Evolutionary conservation across 1,140 invertebrate species (phyloP).

Genomic region (Drosophila bipectinata): DNA sequence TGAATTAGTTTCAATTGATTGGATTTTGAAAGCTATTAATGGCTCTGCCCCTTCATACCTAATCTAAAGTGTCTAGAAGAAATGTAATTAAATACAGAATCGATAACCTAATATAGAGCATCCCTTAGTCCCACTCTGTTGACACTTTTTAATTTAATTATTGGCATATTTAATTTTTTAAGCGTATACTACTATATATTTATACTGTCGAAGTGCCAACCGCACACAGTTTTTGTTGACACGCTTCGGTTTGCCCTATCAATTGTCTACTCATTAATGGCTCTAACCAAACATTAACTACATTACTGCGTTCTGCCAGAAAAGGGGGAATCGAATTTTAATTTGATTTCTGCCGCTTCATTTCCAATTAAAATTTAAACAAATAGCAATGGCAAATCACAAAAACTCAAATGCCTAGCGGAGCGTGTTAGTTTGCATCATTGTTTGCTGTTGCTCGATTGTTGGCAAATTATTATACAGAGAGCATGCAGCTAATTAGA

Average conservation of each 20-base stretch:
- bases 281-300: constrained; percentile 52
- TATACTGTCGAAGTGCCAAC: constrained; percentile 30
- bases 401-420: constrained; percentile 20
- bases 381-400: constrained; percentile 44
- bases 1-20: constrained; percentile 37
- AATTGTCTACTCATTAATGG: constrained; percentile 59
- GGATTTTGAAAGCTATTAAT: constrained; percentile 4
- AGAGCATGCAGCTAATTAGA: constrained; percentile 57
- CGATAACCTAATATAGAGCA: background rate
- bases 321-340: constrained; percentile 53
- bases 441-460: constrained; percentile 43
- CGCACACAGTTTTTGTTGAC: constrained; percentile 44
- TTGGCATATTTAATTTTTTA: constrained; percentile 42
- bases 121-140: background rate
- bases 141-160: constrained; percentile 27
- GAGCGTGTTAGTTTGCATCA: constrained; percentile 13
- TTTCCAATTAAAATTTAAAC: constrained; percentile 66
- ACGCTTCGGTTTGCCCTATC: constrained; percentile 46
- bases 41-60: too few relatives aligned
- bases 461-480: constrained; percentile 51
- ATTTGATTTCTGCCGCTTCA: constrained; percentile 55
- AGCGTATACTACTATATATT: constrained; percentile 8
- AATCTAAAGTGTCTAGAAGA: too few relatives aligned
- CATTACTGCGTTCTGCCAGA: constrained; percentile 47
- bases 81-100: background rate